Conservation (phyloP, 2,797 vertebrate genomes). For the Microchirus variegatus region DNA sequence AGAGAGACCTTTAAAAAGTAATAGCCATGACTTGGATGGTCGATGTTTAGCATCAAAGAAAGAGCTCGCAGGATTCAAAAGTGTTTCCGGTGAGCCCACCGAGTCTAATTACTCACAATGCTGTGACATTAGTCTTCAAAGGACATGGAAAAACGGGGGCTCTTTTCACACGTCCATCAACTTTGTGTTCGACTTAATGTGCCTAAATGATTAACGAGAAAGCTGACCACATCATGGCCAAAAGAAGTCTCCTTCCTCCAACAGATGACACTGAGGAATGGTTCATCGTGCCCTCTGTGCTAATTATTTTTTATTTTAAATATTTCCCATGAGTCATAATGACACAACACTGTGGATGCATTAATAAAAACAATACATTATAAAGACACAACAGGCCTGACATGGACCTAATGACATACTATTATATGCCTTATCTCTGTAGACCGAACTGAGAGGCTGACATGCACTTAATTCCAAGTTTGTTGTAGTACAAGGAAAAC, state of each 20-base stretch:
- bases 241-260: constrained; percentile 56
- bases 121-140: constrained; percentile 72
- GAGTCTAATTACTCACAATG: constrained; percentile 71
- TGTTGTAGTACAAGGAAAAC: too few relatives aligned
- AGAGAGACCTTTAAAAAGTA: constrained; percentile 48
- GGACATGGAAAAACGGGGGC: constrained; percentile 61
- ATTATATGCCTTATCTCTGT: too few relatives aligned
- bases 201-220: constrained; percentile 71
- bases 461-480: too few relatives aligned
- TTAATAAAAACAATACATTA: too few relatives aligned
- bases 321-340: constrained; percentile 44
- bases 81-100: constrained; percentile 72
- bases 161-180: constrained; percentile 72
- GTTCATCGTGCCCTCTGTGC: constrained; percentile 33
- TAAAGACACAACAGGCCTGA: background rate
- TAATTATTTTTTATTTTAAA: constrained; percentile 34
- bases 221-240: constrained; percentile 57
- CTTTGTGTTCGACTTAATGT: constrained; percentile 56
- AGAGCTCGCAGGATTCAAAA: constrained; percentile 50
- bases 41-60: constrained; percentile 63
- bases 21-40: constrained; percentile 58
- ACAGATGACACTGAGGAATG: constrained; percentile 54
- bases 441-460: too few relatives aligned
- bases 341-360: background rate
- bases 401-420: background rate